Evolutionary conservation across 2,888 invertebrate species (phyloP).

Genomic region (Hirtodrosophila duncani): DNA sequence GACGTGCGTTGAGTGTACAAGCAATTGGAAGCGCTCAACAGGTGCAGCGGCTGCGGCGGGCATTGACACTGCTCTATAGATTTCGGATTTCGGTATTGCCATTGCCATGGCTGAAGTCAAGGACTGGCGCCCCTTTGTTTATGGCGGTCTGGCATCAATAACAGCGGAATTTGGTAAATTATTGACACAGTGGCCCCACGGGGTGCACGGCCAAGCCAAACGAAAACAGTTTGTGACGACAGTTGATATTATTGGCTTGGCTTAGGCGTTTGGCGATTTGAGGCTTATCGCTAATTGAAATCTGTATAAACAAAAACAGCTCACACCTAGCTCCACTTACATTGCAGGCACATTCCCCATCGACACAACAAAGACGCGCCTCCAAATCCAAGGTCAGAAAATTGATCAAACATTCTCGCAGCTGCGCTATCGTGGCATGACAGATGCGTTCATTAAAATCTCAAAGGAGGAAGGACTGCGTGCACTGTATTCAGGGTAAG

Average conservation of each 20-base stretch:
- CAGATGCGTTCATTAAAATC: slow-evolving; percentile 92
- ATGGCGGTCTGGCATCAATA: slow-evolving; percentile 95
- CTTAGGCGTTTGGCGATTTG: slow-evolving; percentile 14
- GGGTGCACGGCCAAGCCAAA: no score
- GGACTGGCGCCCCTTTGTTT: slow-evolving; percentile 95
- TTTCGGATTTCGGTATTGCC: slow-evolving; percentile 1
- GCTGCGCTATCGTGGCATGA: slow-evolving; percentile 92
- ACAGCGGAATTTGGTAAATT: slow-evolving; percentile 93
- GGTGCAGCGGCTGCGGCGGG: slow-evolving; percentile 28
- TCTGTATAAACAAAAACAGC: slow-evolving; percentile 54
- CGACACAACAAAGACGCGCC: slow-evolving; percentile 95
- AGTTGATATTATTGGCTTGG: background rate
- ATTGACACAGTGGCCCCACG: no score
- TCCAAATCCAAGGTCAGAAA: slow-evolving; percentile 96
- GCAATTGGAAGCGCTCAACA: no score
- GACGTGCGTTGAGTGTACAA: no score
- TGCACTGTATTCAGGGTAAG: slow-evolving; percentile 91
- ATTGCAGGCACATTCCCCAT: slow-evolving; percentile 94
- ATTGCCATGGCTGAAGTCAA: slow-evolving; percentile 53
- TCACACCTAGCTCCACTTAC: slow-evolving; percentile 11
- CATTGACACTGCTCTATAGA: background rate
- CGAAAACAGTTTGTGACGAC: no score
- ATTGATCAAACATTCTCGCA: slow-evolving; percentile 86
- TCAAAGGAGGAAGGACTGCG: slow-evolving; percentile 90
- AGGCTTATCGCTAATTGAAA: slow-evolving; percentile 24